Evolutionary conservation across 2,888 invertebrate species (phyloP), one percentile per base, ranked within the genome.

Genomic region (Nipponacmea schrenckii): DNA sequence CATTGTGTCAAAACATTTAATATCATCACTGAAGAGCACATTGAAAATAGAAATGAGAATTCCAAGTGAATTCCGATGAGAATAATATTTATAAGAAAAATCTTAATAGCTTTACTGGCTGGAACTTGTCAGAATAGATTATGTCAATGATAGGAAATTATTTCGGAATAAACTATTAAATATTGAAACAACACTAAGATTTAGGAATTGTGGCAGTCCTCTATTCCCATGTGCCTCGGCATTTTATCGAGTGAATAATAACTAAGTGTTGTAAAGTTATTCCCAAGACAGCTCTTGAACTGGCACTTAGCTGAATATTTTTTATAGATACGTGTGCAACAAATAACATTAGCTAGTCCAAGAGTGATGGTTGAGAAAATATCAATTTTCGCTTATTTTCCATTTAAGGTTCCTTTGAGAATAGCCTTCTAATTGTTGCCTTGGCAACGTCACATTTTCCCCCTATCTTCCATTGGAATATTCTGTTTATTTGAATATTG

Each of bases 351-450:
- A 56, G 56, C 56, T 56, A 24, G 56, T 24, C 56, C 39, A 39
- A 39, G 24, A 56, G 56, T 56, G 56, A 24, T 56, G 56, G 56
- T 24, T 56, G 20, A 56, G 56, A 56, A 56, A 56, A 56, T 56
- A 56, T 56, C 56, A 56, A 56, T 56, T 56, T 56, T 56, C 56
- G 24, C 56, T 56, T 56, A 56, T 56, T 56, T 56, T 56, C 56
- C 56, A 56, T 56, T 56, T 56, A 56, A 56, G 24, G 56, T 56
- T 56, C 56, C 56, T 56, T 24, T 24, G 56, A 56, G 56, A 24
- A 56, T 56, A 56, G 20, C 56, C 56, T 56, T 56, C 56, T 56
- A 56, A 56, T 24, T 56, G 56, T 56, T 56, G 56, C 56, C 56
- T 56, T 56, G 24, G 56, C 56, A 56, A 56, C 56, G 24, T 56